phyloP scores from a whole-genome alignment of 2,797 vertebrate species.

The Taenioides sp. region DNA sequence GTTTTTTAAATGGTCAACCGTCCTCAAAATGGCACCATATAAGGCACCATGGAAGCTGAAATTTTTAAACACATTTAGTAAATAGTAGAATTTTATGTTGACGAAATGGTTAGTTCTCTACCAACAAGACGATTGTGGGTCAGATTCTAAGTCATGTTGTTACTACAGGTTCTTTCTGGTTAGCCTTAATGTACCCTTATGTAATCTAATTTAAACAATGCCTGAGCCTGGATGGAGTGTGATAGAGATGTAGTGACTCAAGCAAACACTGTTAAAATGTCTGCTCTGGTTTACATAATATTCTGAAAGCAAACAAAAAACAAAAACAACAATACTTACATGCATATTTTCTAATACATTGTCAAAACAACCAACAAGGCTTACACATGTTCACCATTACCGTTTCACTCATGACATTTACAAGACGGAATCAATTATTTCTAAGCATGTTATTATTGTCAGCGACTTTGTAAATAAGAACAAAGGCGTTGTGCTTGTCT shows the following conservation, averaged over 20 bases:
- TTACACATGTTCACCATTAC: neutral
- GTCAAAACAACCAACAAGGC: slow-evolving; percentile 1
- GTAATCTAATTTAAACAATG: neutral
- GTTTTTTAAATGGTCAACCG: too few relatives aligned
- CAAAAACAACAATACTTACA: neutral
- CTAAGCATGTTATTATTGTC: neutral
- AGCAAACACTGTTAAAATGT: neutral
- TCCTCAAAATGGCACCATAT: too few relatives aligned
- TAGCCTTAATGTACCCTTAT: neutral
- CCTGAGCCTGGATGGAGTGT: neutral
- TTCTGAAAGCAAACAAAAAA: neutral
- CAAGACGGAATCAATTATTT: neutral
- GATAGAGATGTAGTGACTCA: neutral
- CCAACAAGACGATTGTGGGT: too few relatives aligned
- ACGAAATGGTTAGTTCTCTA: neutral
- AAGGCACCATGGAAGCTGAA: too few relatives aligned
- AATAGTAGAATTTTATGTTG: neutral
- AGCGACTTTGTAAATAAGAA: neutral
- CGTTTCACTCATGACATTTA: neutral
- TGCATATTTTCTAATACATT: neutral
- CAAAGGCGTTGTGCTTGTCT: slow-evolving; percentile 7
- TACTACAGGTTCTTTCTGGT: neutral
- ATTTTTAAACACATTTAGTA: neutral
- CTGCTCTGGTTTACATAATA: neutral
- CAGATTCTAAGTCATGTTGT: neutral